Base-by-base conservation (phyloP, 2,113 vertebrate genomes). In the Chaetops frenatus region DNA sequence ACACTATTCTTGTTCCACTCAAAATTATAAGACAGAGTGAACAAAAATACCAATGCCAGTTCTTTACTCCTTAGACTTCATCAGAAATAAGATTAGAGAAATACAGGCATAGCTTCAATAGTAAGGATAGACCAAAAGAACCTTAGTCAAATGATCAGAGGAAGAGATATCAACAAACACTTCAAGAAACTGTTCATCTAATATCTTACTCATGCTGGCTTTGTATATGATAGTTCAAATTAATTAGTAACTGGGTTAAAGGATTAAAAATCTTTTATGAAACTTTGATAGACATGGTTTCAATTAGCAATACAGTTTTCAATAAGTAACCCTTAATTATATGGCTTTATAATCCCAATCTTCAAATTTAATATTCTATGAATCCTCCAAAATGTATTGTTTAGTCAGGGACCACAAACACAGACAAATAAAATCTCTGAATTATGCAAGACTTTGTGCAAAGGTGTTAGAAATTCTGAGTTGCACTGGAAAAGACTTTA, bases 321-420 rank as follows among this genome's bases (percentile, higher is more conserved):
- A 70, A 62, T 53, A 20, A 40, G 6, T 56, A 67, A 20, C 5
- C 2, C 5, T 81, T 88, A 77, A 77, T 73, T 83, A 77, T 25
- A 73, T 35, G 20, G 47, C 77, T 81, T 76, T 83, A 66, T 48
- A 36, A 61, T 58, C 33, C 15, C 5, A 65, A 2, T 76, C 17
- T 81, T 90, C 47, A 77, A 73, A 69, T 61, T 45, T 70, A 86
- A 22, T 69, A 70, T 70, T 90, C 60, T 66, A n/a, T 73, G 50
- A 72, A 22, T 58, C 12, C 8, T 76, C 23, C 5, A 58, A 53
- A 90, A 73, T 23, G 23, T 5, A n/a, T 61, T 1, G 0, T 78
- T 88, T 77, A 35, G 33, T 73, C 45, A 73, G 47, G 16, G 15
- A 42, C 48, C 5, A 48, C 11, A 81, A 71, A 61, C 10, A 44